Evolutionary conservation across 2,113 vertebrate genomes (phyloP), one percentile per base, ranked within the genome.

Genomic region (Oenanthe oenanthe): DNA sequence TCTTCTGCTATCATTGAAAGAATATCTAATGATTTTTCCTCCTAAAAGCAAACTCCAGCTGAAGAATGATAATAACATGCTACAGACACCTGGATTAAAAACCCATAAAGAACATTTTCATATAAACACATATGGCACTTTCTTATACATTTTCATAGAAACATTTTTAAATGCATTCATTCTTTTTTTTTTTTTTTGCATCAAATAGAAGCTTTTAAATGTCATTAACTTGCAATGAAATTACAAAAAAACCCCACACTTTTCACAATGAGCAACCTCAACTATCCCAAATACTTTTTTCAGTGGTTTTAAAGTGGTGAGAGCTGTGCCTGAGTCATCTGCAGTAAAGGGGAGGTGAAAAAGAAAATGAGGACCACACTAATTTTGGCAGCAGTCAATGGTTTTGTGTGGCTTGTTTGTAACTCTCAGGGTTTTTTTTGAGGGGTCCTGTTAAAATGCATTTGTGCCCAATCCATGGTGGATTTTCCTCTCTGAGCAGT

Each of bases 41-140:
- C 24, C 24, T 56, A n/a, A 73, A 71, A 61, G 66, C 84, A 78
- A 96, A 74, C 38, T 92, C 91, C 76, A 98, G 29, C 77, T 96
- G 71, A 66, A 78, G 50, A 90, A 89, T 32, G 24, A 79, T 79
- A 83, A 74, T 48, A 20, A 51, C 18, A 47, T 43, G 24, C 14
- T 45, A 57, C 70, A 87, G 79, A 58, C 26, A 53, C 8, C 12
- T 29, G 53, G 9, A 75, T 74, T 72, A 57, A 79, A 88, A 60
- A 22, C 8, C 7, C 19, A 19, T 56, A 36, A 20, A 12, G 26
- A 51, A 26, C 50, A 51, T 51, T 51, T 51, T 28, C 50, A 51
- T 28, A 28, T 28, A 28, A 51, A 51, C 26, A 51, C 26, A 28
- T 17, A 10, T 28, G 25, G 15, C 50, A 51, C 50, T 28, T 51